Evolutionary conservation across 2,797 vertebrate species (phyloP).

Genomic region (Heteromormyrus szaboi): DNA sequence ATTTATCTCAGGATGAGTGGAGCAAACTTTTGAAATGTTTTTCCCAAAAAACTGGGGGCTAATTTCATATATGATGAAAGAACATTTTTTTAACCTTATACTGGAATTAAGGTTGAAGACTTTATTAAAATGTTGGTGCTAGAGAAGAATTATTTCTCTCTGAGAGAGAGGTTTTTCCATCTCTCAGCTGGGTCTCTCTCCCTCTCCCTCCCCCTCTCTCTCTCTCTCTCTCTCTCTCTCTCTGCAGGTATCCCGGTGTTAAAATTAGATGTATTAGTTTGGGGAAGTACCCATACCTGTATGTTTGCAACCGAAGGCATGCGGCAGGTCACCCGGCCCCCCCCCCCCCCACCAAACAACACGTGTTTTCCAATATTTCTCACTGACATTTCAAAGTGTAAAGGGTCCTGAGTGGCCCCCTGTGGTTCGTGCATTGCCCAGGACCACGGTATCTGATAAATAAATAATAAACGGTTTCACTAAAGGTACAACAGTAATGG

Average conservation of each 20-base stretch:
- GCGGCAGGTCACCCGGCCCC: neutral
- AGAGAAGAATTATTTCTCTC: neutral
- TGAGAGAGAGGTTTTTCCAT: neutral
- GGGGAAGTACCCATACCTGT: neutral
- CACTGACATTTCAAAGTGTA: neutral
- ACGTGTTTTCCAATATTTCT: neutral
- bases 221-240: too few relatives aligned
- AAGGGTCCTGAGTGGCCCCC: neutral
- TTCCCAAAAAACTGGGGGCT: neutral
- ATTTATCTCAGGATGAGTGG: neutral
- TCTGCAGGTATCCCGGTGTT: neutral
- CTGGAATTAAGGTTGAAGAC: neutral
- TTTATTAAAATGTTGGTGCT: neutral
- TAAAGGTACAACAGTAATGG: neutral
- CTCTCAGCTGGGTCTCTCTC: neutral
- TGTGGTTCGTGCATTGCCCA: neutral
- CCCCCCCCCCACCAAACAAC: too few relatives aligned
- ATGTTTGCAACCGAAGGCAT: too few relatives aligned
- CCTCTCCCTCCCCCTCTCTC: too few relatives aligned
- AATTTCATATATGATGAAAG: neutral
- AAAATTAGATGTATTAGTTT: neutral
- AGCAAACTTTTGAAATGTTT: neutral
- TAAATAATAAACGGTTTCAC: neutral
- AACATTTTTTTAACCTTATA: neutral
- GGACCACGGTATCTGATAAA: neutral